Conservation (phyloP, 1,140 invertebrate genomes). For the Rhyacophila brunnea region DNA sequence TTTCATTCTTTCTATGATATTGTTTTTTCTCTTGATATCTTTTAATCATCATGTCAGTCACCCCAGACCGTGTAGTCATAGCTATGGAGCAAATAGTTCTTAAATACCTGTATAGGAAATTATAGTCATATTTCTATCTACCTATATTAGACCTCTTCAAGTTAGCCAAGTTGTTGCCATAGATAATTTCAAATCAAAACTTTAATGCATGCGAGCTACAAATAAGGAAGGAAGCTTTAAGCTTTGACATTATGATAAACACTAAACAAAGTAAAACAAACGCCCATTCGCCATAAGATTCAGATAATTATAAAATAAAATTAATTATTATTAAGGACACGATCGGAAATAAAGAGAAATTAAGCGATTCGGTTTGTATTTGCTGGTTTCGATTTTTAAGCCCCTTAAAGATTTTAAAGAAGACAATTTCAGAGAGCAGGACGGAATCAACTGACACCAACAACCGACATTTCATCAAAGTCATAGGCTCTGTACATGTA, state of each 20-base stretch:
- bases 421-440: slow-evolving; percentile 5
- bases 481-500: background rate
- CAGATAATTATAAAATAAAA: slow-evolving; percentile 31
- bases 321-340: slow-evolving; percentile 17
- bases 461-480: background rate
- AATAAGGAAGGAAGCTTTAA: slow-evolving; percentile 33
- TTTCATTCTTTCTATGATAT: too few species aligned
- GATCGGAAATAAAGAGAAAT: slow-evolving; percentile 14
- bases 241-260: slow-evolving; percentile 34
- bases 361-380: slow-evolving; percentile 2
- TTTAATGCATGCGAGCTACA: slow-evolving; percentile 31
- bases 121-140: slow-evolving; percentile 33
- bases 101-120: slow-evolving; percentile 33
- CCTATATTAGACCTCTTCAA: slow-evolving; percentile 32
- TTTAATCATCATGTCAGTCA: too few species aligned
- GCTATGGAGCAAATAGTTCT: slow-evolving; percentile 30
- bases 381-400: background rate
- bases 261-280: slow-evolving; percentile 33
- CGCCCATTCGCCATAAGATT: slow-evolving; percentile 34
- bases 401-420: background rate
- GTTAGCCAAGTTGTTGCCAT: slow-evolving; percentile 32
- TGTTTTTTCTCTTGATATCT: background rate
- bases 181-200: slow-evolving; percentile 26
- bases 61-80: slow-evolving; percentile 26
- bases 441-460: background rate